Percentiles rank a stretch among this genome's conserved stretches.
phyloP scores from a whole-genome alignment of 2,888 invertebrate genomes.

The Noctua fimbriata region DNA sequence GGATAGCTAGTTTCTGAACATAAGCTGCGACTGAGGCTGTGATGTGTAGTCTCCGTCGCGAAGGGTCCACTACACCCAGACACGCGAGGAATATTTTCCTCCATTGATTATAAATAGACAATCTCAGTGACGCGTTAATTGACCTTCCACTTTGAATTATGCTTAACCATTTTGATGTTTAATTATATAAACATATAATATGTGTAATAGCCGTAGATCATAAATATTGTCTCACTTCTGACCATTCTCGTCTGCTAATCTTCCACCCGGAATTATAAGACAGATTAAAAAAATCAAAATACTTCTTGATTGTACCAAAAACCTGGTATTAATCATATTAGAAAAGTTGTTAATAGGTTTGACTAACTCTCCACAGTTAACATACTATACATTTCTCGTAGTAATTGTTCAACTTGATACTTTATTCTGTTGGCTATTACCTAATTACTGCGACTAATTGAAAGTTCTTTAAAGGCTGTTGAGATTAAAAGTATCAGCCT shows the following conservation, averaged over 20 bases:
- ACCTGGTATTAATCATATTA: conserved; percentile 14
- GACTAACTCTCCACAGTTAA: conserved; percentile 13
- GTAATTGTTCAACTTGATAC: conserved; percentile 23
- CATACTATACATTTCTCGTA: not conserved
- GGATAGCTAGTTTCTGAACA: conserved; percentile 5
- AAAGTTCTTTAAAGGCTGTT: conserved; percentile 18
- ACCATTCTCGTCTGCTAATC: conserved; percentile 18
- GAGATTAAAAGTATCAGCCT: conserved; percentile 13
- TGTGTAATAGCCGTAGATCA: conserved; percentile 37
- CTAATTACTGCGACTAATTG: conserved; percentile 48
- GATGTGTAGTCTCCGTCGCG: not conserved
- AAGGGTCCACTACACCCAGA: not conserved
- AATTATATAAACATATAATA: conserved; percentile 27
- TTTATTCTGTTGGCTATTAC: conserved; percentile 30
- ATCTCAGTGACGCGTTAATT: conserved; percentile 41
- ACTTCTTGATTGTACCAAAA: not conserved
- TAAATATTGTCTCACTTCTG: conserved; percentile 28
- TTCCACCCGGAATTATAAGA: conserved; percentile 28
- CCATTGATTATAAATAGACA: conserved; percentile 2
- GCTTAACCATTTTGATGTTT: conserved; percentile 44
- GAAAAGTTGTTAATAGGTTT: conserved; percentile 24
- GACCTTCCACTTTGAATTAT: conserved; percentile 29
- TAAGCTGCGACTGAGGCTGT: not conserved
- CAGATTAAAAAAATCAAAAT: not conserved
- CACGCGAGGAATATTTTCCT: not conserved